Percentiles rank a stretch among this genome's conserved stretches.
Conservation (phyloP, 2,113 vertebrate genomes). For the Genyomyrus donnyi region DNA sequence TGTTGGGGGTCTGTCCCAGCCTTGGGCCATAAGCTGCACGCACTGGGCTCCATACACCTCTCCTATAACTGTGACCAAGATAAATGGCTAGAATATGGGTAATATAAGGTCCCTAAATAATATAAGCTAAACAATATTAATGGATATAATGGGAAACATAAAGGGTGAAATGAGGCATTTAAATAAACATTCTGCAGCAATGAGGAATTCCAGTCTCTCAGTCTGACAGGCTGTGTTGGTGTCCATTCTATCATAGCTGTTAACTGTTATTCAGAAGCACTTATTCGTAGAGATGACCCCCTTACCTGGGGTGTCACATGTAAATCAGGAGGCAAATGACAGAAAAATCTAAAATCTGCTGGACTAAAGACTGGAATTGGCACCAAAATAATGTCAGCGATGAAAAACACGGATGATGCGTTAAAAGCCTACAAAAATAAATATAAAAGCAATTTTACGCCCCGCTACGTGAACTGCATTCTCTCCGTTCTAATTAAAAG, state of each 20-base stretch:
- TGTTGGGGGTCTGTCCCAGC: neutral
- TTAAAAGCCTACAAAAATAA: neutral
- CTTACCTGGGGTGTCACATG: neutral
- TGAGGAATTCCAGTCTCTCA: neutral
- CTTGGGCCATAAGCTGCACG: neutral
- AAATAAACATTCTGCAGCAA: neutral
- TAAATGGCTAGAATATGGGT: neutral
- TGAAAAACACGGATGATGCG: neutral
- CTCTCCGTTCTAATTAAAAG: neutral
- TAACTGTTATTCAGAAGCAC: neutral
- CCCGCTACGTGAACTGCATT: neutral
- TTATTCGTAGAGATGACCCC: neutral
- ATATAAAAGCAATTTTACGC: neutral
- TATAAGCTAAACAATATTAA: neutral
- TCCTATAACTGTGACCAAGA: neutral
- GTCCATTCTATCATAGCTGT: neutral
- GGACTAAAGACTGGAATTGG: neutral
- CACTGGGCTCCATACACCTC: neutral
- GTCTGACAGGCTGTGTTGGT: neutral
- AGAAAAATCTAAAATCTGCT: neutral
- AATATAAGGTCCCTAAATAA: neutral
- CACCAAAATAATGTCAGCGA: neutral
- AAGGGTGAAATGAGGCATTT: neutral
- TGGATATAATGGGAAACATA: neutral
- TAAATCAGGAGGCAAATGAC: neutral